Evolutionary conservation across 2,113 vertebrate genomes (phyloP).

Genomic region (Odobenus rosmarus): DNA sequence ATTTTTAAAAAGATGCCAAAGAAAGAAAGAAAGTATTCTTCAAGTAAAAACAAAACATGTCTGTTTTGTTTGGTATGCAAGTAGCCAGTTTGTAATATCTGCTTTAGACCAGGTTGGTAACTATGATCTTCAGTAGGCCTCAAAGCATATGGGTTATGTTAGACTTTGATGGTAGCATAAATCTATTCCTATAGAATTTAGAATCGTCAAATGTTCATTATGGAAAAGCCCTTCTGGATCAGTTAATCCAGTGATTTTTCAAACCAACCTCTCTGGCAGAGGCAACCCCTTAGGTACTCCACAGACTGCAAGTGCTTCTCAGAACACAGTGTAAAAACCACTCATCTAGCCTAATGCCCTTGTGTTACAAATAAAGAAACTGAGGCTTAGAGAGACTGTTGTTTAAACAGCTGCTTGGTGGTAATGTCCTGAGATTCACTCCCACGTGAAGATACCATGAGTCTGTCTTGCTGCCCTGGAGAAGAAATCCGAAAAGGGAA

Average conservation of each 20-base stretch:
- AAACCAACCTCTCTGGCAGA: neutral
- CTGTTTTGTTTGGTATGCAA: neutral
- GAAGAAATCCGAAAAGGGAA: neutral
- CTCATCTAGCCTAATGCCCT: neutral
- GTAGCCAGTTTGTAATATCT: neutral
- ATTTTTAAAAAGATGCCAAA: neutral
- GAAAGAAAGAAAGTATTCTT: neutral
- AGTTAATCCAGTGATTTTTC: constrained; percentile 22
- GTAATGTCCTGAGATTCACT: neutral
- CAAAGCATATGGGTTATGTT: neutral
- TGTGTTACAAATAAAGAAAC: constrained; percentile 9
- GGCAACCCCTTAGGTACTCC: neutral
- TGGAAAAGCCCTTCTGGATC: constrained; percentile 1
- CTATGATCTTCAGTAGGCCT: neutral
- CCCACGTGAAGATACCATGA: neutral
- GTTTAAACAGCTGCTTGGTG: neutral
- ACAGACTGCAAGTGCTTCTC: constrained; percentile 27
- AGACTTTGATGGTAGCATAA: neutral
- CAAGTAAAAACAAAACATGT: neutral
- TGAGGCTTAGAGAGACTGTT: neutral
- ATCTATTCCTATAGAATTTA: neutral
- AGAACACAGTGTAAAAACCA: neutral
- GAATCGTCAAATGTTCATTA: neutral
- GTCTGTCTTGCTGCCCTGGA: neutral
- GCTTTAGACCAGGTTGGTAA: neutral